These are phyloP conservation scores for Glossophaga mutica DNA, from an alignment of 2,797 vertebrate genomes.

Conservation along the genomic window DNA sequence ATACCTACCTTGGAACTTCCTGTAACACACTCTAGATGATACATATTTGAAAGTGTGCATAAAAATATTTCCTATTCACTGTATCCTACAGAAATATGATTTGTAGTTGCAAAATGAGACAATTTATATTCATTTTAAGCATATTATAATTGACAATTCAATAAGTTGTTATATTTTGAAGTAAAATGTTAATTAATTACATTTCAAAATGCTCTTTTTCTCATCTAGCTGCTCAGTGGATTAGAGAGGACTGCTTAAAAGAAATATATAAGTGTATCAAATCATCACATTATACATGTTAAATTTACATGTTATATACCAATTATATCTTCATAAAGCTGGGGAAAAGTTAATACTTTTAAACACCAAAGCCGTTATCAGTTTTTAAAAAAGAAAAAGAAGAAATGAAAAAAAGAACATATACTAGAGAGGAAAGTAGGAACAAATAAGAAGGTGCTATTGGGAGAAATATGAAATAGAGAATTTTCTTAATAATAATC, in stretches of 20 bases:
- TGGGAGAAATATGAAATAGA: neutral
- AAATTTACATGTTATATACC: neutral
- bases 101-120: neutral
- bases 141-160: neutral
- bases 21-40: neutral
- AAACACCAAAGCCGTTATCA: neutral
- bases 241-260: neutral
- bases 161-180: neutral
- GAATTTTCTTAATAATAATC: neutral
- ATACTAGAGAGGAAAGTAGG: neutral
- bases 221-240: neutral
- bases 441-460: too few species aligned
- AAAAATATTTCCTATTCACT: neutral
- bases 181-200: constrained; percentile 13
- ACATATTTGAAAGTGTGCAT: neutral
- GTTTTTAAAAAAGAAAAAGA: neutral
- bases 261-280: neutral
- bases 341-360: neutral
- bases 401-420: neutral
- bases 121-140: neutral
- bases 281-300: neutral
- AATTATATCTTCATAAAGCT: neutral
- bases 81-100: neutral
- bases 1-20: neutral
- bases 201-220: neutral